Conservation (phyloP, 1,140 invertebrate species). For the Drosophila serrata region DNA sequence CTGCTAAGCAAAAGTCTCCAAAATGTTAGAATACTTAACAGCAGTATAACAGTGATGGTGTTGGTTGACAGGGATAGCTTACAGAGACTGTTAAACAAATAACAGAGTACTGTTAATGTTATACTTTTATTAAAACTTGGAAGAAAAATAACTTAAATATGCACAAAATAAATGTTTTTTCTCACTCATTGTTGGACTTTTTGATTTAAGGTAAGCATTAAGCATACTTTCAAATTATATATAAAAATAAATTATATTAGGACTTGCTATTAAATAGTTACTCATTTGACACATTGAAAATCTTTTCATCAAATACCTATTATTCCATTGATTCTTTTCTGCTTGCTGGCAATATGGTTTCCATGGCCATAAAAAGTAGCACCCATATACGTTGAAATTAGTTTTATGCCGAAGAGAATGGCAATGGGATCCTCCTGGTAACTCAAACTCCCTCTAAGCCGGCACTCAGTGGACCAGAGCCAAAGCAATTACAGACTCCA, state of each 20-base stretch:
- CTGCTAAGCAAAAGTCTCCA: conserved; percentile 28
- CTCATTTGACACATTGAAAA: background rate
- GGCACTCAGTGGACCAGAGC: conserved; percentile 54
- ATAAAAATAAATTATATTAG: background rate
- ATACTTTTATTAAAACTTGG: background rate
- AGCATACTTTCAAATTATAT: background rate
- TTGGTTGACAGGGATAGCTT: too few relatives aligned
- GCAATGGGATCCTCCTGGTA: conserved; percentile 4
- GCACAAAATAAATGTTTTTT: too few relatives aligned
- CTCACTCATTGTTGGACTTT: too few relatives aligned
- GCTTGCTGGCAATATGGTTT: background rate
- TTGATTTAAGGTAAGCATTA: background rate
- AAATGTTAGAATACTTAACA: conserved; percentile 12
- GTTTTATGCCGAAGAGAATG: conserved; percentile 22
- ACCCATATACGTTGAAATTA: conserved; percentile 24
- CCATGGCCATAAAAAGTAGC: background rate
- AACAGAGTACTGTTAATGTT: background rate
- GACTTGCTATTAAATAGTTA: background rate
- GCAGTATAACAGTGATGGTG: background rate
- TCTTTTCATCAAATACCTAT: conserved; percentile 13
- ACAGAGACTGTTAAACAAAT: background rate
- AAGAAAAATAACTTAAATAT: too few relatives aligned
- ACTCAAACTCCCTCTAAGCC: conserved; percentile 35
- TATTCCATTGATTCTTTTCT: conserved; percentile 3
- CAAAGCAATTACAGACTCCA: conserved; percentile 69